Evolutionary conservation across 2,797 vertebrate species (phyloP), one percentile per base, ranked within the genome.

Genomic region (Pangasius macronema): DNA sequence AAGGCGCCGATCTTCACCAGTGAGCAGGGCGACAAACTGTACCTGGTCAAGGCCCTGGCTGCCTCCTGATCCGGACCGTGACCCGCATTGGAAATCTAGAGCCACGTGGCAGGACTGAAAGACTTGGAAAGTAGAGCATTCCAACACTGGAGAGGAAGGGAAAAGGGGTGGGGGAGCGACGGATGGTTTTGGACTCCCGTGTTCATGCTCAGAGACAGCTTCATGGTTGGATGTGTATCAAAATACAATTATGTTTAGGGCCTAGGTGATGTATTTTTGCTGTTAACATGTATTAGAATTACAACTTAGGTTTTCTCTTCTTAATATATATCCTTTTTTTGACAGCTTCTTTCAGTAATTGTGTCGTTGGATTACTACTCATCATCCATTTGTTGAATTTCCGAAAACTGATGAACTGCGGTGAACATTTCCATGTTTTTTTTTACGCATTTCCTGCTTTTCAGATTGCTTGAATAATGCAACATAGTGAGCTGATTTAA

Each of bases 1-100:
- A 98, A 97, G 92, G 97, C 97, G 59, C 97, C 97, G 63, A 98
- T 98, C 94, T 98, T 98, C 93, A 98, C 97, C 94, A 97, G 97
- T 83, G 97, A 98, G 94, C 97, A 97, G 94, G 97, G 97, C 84
- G 97, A 98, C 94, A 98, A 98, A 96, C 96, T 98, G 80, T 98
- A 98, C 95, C 96, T 98, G 94, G 90, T 97, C 93, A 98, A 98
- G 93, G 97, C 97, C 91, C 93, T 98, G 92, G 95, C 96, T 46
- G 96, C 96, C 93, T 97, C 95, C 91, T 96, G 96, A 96, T 95
- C 93, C 88, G n/a, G 91, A 87, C 83, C 77, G 77, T 59, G 57
- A 59, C 82, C 85, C 65, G 42, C 85, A 83, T 86, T 57, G 36
- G 85, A 83, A 61, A 61, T 88, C 89, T 88, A 86, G 88, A 85